A percentile compares a stretch with the other conserved stretches of the same genome.
Conservation (phyloP, 2,888 invertebrate genomes). For the Pseudococcus longispinus region DNA sequence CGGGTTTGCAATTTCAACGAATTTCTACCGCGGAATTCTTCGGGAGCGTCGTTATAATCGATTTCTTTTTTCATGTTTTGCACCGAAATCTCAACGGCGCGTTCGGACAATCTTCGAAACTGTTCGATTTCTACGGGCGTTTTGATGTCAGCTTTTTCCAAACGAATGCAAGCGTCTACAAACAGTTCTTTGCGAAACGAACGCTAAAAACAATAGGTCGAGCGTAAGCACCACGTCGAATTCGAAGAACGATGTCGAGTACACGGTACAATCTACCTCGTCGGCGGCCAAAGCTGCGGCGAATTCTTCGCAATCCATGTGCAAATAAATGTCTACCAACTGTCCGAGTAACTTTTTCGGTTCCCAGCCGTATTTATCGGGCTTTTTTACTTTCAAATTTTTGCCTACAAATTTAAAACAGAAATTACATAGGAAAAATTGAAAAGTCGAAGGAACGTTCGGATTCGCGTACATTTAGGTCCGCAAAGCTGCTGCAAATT, state of each 20-base stretch:
- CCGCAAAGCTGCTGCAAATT: conserved; percentile 96
- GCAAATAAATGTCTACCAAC: conserved; percentile 95
- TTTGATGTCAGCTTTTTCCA: conserved; percentile 84
- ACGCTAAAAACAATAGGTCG: conserved; percentile 56
- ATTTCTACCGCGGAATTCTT: conserved; percentile 80
- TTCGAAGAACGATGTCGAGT: not conserved
- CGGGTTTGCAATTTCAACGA: not conserved
- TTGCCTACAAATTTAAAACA: conserved; percentile 60
- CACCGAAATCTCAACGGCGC: conserved; percentile 76
- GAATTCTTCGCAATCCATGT: conserved; percentile 90
- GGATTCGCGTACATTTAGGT: conserved; percentile 81
- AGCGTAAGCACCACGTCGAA: not conserved
- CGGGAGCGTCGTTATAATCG: conserved; percentile 94
- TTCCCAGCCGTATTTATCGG: conserved; percentile 97
- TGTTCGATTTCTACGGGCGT: conserved; percentile 83
- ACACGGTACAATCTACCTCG: conserved; percentile 71
- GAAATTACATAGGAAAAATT: conserved; percentile 36
- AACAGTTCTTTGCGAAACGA: conserved; percentile 94
- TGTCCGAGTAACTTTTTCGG: conserved; percentile 89
- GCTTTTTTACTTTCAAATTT: conserved; percentile 78
- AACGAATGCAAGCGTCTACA: conserved; percentile 83
- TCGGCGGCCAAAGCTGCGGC: conserved; percentile 92
- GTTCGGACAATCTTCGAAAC: conserved; percentile 78
- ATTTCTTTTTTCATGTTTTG: conserved; percentile 85
- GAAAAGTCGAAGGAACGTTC: not conserved